A percentile compares a stretch with the other conserved stretches of the same genome.
phyloP scores from a whole-genome alignment of 2,888 invertebrate species.

The Cerceris rybyensis region DNA sequence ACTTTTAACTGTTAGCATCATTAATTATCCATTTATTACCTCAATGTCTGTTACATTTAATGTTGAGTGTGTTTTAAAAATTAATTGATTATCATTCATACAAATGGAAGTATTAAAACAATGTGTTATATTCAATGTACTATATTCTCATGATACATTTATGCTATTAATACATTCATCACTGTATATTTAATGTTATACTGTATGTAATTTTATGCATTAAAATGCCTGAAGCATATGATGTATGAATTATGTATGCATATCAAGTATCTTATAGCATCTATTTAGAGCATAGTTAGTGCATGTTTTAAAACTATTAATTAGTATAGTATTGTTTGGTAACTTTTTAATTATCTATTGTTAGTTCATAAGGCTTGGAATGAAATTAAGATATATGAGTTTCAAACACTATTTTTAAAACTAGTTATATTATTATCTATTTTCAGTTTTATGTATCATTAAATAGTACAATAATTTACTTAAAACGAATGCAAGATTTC shows the following conservation, averaged over 20 bases:
- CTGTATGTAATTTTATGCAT: constrained; percentile 22
- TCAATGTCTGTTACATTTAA: not conserved
- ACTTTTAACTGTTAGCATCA: no score
- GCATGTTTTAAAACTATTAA: constrained; percentile 13
- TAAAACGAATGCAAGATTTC: constrained; percentile 4
- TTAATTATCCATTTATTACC: no score
- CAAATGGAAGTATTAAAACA: not conserved
- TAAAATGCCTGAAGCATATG: constrained; percentile 31
- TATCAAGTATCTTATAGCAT: not conserved
- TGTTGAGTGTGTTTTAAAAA: not conserved
- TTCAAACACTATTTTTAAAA: no score
- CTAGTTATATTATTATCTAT: no score
- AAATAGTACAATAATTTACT: no score
- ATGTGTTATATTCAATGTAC: not conserved
- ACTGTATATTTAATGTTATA: constrained; percentile 31
- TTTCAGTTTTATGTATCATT: no score
- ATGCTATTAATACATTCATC: constrained; percentile 47
- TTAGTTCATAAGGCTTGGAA: constrained; percentile 11
- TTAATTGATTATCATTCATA: not conserved
- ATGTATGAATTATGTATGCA: constrained; percentile 26
- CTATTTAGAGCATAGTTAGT: not conserved
- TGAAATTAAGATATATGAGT: no score
- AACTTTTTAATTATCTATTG: not conserved
- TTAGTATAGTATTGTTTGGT: not conserved
- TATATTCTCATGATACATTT: constrained; percentile 49